These are phyloP conservation scores for Hirtodrosophila duncani DNA, from an alignment of 2,888 invertebrate species.

Conservation along the genomic window DNA sequence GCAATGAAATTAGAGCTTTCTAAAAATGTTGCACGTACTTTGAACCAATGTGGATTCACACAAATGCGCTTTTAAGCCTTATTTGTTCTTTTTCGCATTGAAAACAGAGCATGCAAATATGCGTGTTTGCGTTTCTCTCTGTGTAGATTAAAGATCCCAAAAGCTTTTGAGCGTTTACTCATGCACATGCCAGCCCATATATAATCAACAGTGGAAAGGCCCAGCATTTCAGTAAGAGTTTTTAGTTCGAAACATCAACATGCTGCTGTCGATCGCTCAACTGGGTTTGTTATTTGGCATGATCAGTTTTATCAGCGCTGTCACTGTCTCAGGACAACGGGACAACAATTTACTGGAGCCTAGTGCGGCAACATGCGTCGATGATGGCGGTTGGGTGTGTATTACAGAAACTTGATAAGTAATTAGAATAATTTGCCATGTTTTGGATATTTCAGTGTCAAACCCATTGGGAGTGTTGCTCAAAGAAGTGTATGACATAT, in stretches of 20 bases:
- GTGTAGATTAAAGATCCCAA: too few relatives aligned
- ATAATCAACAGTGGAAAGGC: conserved; percentile 10
- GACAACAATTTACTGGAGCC: too few relatives aligned
- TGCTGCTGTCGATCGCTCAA: conserved; percentile 28
- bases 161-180: too few relatives aligned
- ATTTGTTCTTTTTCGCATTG: too few relatives aligned
- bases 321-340: too few relatives aligned
- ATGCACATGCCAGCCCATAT: conserved; percentile 25
- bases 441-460: conserved; percentile 61
- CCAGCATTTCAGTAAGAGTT: conserved; percentile 47
- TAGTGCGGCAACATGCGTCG: conserved; percentile 38
- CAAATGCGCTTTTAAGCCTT: too few relatives aligned
- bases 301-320: conserved; percentile 20
- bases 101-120: too few relatives aligned
- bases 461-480: conserved; percentile 75
- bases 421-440: background rate
- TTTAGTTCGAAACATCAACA: conserved; percentile 35
- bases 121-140: too few relatives aligned
- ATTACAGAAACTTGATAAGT: conserved; percentile 22
- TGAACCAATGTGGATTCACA: too few relatives aligned
- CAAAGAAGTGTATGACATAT: conserved; percentile 72
- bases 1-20: too few relatives aligned
- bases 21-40: too few relatives aligned
- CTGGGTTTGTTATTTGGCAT: conserved; percentile 22
- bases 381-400: conserved; percentile 65